phyloP scores from a whole-genome alignment of 2,888 invertebrate species.

The Netelia fuscicornis region DNA sequence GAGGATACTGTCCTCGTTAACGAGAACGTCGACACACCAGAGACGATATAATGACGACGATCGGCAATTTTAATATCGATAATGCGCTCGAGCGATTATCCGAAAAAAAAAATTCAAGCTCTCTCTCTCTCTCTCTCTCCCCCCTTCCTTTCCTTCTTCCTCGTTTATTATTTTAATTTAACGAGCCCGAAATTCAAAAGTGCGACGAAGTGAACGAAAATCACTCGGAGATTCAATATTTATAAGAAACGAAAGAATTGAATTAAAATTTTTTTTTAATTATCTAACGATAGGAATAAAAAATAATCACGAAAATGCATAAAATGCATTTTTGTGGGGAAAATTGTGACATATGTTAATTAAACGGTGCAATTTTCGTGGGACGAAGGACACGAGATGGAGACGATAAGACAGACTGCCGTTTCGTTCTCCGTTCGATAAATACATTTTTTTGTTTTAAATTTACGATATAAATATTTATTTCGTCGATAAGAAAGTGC shows the following conservation, averaged over 20 bases:
- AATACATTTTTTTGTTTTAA: background rate
- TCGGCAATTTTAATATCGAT: slow-evolving; percentile 51
- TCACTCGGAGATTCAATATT: background rate
- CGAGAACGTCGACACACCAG: slow-evolving; percentile 16
- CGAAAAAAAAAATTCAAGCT: background rate
- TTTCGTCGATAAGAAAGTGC: too few relatives aligned
- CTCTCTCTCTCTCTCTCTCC: background rate
- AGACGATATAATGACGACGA: slow-evolving; percentile 58
- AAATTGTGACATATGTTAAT: background rate
- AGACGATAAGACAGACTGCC: background rate
- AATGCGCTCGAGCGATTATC: slow-evolving; percentile 28
- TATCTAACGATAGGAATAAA: too few relatives aligned
- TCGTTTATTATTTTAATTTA: background rate
- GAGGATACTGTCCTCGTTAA: slow-evolving; percentile 64
- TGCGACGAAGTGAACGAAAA: background rate
- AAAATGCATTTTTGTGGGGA: background rate
- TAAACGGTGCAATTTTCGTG: background rate
- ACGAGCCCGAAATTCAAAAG: background rate
- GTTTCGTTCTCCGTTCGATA: background rate
- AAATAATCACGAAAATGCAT: background rate
- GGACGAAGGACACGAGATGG: background rate
- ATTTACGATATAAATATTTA: too few relatives aligned
- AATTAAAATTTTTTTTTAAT: background rate
- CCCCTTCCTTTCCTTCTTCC: background rate
- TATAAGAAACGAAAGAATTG: background rate